phyloP scores from a whole-genome alignment of 1,140 invertebrate genomes.

The Caerostris extrusa region DNA sequence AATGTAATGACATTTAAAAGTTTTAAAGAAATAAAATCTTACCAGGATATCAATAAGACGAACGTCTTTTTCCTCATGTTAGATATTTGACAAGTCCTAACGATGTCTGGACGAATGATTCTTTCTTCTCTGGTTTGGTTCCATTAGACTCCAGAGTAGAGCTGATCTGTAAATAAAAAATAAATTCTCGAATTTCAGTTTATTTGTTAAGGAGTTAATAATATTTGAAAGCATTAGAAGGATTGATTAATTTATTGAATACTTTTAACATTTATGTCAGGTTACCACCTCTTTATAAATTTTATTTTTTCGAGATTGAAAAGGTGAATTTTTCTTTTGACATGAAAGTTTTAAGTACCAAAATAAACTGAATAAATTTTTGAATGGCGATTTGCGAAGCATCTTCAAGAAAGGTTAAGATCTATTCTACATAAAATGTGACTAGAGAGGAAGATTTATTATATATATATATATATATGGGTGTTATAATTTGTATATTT shows the following conservation, averaged over 20 bases:
- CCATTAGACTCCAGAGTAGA: conserved; percentile 52
- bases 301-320: neutral
- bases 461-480: too few species aligned
- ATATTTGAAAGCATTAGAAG: neutral
- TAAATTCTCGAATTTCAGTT: neutral
- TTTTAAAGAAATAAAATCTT: neutral
- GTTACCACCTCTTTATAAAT: neutral
- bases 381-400: too few species aligned
- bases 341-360: too few species aligned
- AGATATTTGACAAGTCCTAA: conserved; percentile 66
- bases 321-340: neutral
- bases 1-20: neutral
- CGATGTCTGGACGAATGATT: conserved; percentile 64
- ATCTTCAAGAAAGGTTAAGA: too few species aligned
- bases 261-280: neutral
- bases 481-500: too few species aligned
- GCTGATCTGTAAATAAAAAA: conserved; percentile 37
- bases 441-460: too few species aligned
- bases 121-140: conserved; percentile 67
- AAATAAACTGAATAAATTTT: too few species aligned
- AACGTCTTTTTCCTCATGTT: conserved; percentile 75
- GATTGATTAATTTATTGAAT: neutral
- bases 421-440: too few species aligned
- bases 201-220: neutral
- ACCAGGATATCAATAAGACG: conserved; percentile 70